Conservation (phyloP, 2,888 invertebrate genomes). For the Pachycephus smyrnensis region DNA sequence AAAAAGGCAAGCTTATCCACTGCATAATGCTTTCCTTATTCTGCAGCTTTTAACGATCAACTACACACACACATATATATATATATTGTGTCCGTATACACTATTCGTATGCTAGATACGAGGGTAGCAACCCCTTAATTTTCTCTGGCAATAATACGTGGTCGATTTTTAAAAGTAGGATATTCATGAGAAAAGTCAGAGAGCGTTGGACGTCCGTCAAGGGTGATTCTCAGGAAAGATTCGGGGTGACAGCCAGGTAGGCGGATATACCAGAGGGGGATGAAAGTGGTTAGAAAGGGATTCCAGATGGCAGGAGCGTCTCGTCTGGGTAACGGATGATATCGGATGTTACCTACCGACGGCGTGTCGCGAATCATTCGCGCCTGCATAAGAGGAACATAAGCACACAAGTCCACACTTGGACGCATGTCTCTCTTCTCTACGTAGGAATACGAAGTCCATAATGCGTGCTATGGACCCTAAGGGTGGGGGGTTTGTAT, state of each 20-base stretch:
- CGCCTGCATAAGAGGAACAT: constrained; percentile 48
- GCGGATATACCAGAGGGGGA: background rate
- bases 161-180: background rate
- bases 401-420: constrained; percentile 56
- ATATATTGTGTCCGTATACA: background rate
- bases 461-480: constrained; percentile 44
- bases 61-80: background rate
- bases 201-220: background rate
- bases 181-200: background rate
- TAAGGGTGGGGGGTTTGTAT: constrained; percentile 45
- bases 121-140: background rate
- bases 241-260: background rate
- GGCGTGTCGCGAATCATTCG: constrained; percentile 56
- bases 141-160: background rate
- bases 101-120: background rate
- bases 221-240: background rate
- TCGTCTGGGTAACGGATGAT: constrained; percentile 49
- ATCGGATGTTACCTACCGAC: constrained; percentile 31
- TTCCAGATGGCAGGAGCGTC: constrained; percentile 16
- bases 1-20: constrained; percentile 46
- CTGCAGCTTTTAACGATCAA: background rate
- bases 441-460: constrained; percentile 46
- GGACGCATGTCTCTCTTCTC: constrained; percentile 48
- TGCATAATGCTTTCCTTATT: constrained; percentile 34
- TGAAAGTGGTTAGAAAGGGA: background rate